Evolutionary conservation across 2,888 invertebrate genomes (phyloP).

Genomic region (Nemotelus pantherinus): DNA sequence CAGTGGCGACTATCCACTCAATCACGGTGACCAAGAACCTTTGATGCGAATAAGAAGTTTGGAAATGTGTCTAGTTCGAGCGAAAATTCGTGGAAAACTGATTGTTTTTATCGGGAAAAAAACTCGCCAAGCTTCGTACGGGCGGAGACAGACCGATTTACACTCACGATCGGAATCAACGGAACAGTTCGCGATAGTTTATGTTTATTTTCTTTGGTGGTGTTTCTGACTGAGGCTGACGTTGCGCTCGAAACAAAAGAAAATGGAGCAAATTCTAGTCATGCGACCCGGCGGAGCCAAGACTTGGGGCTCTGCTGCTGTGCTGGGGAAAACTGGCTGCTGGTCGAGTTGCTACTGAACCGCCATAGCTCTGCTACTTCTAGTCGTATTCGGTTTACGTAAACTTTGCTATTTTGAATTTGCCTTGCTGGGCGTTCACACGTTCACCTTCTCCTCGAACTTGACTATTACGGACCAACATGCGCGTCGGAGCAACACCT

Average conservation of each 20-base stretch:
- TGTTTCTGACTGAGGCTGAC: background rate
- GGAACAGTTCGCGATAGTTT: slow-evolving; percentile 3
- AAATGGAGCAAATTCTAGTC: background rate
- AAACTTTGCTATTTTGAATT: background rate
- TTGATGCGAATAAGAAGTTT: background rate
- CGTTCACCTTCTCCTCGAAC: background rate
- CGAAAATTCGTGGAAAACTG: slow-evolving; percentile 5
- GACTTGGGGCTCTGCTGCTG: background rate
- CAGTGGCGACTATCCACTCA: background rate
- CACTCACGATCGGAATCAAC: slow-evolving; percentile 5
- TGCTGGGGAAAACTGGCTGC: background rate
- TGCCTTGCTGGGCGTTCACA: slow-evolving; percentile 20
- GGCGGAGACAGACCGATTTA: background rate
- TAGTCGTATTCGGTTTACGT: too few species aligned
- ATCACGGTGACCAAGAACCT: background rate
- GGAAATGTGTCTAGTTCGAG: background rate
- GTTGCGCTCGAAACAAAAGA: background rate
- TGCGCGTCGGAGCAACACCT: slow-evolving; percentile 18
- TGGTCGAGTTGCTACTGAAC: background rate
- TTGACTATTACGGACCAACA: background rate
- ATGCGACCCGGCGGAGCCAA: background rate
- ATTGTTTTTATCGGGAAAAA: background rate
- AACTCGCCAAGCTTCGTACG: background rate
- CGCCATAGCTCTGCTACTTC: background rate
- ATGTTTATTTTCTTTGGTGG: slow-evolving; percentile 12